Evolutionary conservation across 23 tunicate genomes (phyloP), one percentile per base, ranked within the genome.

Genomic region (Pegea sp.): DNA sequence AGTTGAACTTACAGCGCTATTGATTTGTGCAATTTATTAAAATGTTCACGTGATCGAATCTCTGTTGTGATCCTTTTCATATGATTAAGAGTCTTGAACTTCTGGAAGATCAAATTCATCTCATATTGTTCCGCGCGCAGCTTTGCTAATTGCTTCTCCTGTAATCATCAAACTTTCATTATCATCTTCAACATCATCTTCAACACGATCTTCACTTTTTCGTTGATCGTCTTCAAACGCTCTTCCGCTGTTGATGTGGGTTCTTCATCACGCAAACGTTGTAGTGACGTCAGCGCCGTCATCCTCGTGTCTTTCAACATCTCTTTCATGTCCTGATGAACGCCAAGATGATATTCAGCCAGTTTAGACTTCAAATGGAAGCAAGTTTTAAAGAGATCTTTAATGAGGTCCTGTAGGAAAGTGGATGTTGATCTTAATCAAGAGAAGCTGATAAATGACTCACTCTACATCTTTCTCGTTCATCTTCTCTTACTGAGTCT

Each of bases 81-180:
- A 60, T 80, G 93, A 61, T 80, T 51, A n/a, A 80, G 56, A 54
- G 80, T 74, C 6, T 72, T 53, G 5, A 80, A 75, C 50, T 80
- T 80, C 42, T 26, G 71, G 49, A 80, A 48, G 0, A 66, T 44
- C 54, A 53, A 71, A 49, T 72, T 65, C 51, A 80, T 59, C 63
- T 65, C 64, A 43, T 48, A 51, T 43, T 80, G 57, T 2, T 80
- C 80, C 18, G 65, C 68, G 21, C 61, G 93, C 28, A 72, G 51
- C 19, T 49, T 19, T 50, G 56, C 44, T 30, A 80, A 48, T 61
- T 80, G 71, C 22, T 66, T 44, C 8, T 80, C 93, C 93, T 80
- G 68, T n/a, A n/a, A n/a, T n/a, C n/a, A n/a, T n/a, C n/a, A n/a
- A n/a, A n/a, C n/a, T n/a, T n/a, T n/a, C n/a, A n/a, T n/a, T n/a